Evolutionary conservation across 2,888 invertebrate genomes (phyloP).

Genomic region (Trachelus tabidus): DNA sequence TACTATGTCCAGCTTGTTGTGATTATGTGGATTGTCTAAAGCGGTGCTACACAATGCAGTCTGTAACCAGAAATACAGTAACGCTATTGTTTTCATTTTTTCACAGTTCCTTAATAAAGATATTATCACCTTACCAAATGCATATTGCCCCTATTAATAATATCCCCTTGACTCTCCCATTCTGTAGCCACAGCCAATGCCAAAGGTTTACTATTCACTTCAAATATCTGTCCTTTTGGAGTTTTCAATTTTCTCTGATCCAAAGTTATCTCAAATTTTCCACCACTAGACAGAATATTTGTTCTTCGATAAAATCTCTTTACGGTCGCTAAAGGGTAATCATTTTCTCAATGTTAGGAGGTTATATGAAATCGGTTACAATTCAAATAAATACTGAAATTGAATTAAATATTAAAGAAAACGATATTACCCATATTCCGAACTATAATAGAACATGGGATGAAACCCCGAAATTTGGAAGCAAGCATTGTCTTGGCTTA

Average conservation of each 20-base stretch:
- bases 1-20: conserved; percentile 80
- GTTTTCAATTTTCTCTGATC: conserved; percentile 93
- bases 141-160: conserved; percentile 84
- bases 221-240: conserved; percentile 82
- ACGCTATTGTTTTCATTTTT: background rate
- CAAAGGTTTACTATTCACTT: conserved; percentile 85
- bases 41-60: conserved; percentile 91
- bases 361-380: background rate
- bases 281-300: conserved; percentile 76
- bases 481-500: conserved; percentile 6
- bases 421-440: conserved; percentile 43
- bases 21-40: conserved; percentile 90
- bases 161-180: conserved; percentile 89
- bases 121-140: conserved; percentile 76
- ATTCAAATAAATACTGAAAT: background rate
- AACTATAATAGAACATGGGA: conserved; percentile 22
- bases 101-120: conserved; percentile 18
- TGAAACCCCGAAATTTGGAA: conserved; percentile 13
- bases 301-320: conserved; percentile 83
- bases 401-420: conserved; percentile 10
- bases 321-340: conserved; percentile 60
- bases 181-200: conserved; percentile 94
- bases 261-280: conserved; percentile 85
- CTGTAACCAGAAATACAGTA: conserved; percentile 65
- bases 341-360: background rate